Conservation (phyloP, 2,888 invertebrate genomes). For the Cenopis cana region DNA sequence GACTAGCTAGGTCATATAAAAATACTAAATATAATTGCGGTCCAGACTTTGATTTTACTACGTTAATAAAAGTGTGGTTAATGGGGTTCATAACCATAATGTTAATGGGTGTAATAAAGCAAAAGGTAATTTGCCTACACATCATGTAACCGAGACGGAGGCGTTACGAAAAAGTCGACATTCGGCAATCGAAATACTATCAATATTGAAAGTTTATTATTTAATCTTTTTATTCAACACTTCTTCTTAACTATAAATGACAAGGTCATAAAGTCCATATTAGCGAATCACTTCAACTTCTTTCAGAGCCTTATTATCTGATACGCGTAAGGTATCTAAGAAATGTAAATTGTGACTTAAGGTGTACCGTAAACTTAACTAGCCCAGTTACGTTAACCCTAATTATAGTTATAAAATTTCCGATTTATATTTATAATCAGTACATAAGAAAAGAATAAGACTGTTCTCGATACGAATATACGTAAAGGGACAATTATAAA, state of each 20-base stretch:
- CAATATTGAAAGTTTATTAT: no score
- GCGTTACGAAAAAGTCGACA: neutral
- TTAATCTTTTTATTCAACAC: no score
- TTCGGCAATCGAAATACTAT: neutral
- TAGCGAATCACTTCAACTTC: no score
- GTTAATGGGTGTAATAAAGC: conserved; percentile 22
- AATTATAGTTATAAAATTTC: neutral
- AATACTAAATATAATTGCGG: conserved; percentile 16
- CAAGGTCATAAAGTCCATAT: no score
- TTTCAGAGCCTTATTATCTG: no score
- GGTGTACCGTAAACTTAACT: no score
- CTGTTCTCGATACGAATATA: neutral
- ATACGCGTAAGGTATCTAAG: no score
- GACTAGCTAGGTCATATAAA: neutral
- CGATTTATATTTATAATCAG: no score
- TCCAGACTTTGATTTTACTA: conserved; percentile 21
- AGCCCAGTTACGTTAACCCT: no score
- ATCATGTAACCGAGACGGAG: neutral
- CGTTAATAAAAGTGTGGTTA: conserved; percentile 23
- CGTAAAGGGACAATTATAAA: neutral
- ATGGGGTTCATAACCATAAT: conserved; percentile 19
- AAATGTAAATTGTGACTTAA: no score
- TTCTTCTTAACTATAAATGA: no score
- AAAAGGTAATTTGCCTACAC: conserved; percentile 15
- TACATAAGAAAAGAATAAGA: no score